phyloP scores from a whole-genome alignment of 2,113 vertebrate genomes.

The Physeter macrocephalus region DNA sequence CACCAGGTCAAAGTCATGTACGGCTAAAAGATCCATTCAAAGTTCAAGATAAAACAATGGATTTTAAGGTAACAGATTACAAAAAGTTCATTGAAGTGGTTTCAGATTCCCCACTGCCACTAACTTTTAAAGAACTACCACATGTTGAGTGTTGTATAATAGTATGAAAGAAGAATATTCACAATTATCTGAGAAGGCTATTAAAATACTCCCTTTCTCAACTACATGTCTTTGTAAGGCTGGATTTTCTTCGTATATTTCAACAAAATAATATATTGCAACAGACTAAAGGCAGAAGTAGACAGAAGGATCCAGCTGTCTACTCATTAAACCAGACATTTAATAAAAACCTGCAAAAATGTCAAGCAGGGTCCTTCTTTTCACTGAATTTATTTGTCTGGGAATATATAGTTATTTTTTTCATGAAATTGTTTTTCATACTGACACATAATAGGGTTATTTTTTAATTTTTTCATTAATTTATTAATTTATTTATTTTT shows the following conservation, averaged over 20 bases:
- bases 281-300: not conserved
- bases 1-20: not conserved
- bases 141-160: not conserved
- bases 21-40: not conserved
- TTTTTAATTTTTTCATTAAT: conserved; percentile 5
- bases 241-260: not conserved
- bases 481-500: too few relatives aligned
- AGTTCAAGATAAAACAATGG: not conserved
- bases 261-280: not conserved
- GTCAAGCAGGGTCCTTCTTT: not conserved
- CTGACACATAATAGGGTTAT: not conserved
- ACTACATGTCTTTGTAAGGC: not conserved
- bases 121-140: not conserved
- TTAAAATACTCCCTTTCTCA: not conserved
- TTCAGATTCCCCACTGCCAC: not conserved
- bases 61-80: not conserved
- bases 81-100: not conserved
- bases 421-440: not conserved
- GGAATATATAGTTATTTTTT: not conserved
- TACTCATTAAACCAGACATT: not conserved
- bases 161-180: not conserved
- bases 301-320: not conserved
- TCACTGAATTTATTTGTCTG: not conserved
- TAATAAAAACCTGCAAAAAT: not conserved
- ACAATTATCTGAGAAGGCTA: not conserved